phyloP scores from a whole-genome alignment of 2,888 invertebrate genomes.

The Pocota personata region DNA sequence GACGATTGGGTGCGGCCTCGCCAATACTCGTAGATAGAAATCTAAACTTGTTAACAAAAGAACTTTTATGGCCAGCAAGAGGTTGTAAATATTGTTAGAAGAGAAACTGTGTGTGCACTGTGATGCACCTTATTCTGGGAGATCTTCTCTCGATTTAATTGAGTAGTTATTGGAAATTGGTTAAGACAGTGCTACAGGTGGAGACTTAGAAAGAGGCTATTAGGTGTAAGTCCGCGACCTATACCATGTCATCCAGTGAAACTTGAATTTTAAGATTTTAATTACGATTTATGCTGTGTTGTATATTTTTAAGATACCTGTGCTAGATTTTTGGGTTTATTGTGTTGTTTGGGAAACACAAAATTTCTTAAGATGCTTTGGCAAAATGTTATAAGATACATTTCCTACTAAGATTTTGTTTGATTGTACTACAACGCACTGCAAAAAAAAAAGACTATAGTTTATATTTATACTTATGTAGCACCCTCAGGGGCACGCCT shows the following conservation, averaged over 20 bases:
- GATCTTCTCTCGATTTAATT: slow-evolving; percentile 49
- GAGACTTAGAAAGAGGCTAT: not conserved
- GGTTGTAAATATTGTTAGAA: slow-evolving; percentile 57
- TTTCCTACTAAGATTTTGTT: no score
- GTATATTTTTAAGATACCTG: not conserved
- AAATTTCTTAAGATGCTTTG: no score
- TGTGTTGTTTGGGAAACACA: no score
- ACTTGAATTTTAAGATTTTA: slow-evolving; percentile 7
- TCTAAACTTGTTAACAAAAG: slow-evolving; percentile 71
- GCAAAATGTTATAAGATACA: no score
- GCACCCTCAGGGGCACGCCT: no score
- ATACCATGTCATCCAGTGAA: not conserved
- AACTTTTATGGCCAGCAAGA: slow-evolving; percentile 44
- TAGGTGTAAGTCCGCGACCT: not conserved
- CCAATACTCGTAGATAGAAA: slow-evolving; percentile 46
- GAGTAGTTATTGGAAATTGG: slow-evolving; percentile 55
- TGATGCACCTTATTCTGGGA: not conserved
- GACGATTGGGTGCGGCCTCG: slow-evolving; percentile 57
- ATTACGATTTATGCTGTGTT: not conserved
- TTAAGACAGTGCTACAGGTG: not conserved
- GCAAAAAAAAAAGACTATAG: no score
- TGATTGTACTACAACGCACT: no score
- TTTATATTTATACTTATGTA: no score
- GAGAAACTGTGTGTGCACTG: slow-evolving; percentile 32
- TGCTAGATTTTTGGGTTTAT: not conserved